Evolutionary conservation across 2,113 vertebrate genomes (phyloP).

Genomic region (Pithys albifrons): DNA sequence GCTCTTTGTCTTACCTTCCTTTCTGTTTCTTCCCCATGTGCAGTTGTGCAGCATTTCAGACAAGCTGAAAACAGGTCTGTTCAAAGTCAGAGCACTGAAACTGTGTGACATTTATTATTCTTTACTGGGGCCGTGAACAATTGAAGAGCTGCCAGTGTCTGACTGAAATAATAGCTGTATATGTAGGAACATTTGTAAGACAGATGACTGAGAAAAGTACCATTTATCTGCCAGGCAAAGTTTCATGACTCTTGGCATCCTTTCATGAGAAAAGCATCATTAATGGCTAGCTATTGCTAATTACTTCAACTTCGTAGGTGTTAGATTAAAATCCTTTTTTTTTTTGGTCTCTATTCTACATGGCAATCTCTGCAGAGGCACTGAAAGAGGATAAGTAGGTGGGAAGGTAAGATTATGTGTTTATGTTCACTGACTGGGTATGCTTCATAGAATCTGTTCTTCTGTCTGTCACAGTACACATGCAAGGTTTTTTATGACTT

Average conservation of each 20-base stretch:
- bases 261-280: background rate
- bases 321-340: background rate
- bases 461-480: background rate
- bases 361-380: background rate
- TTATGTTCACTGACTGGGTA: background rate
- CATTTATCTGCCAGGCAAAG: conserved; percentile 56
- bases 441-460: background rate
- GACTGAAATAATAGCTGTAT: conserved; percentile 74
- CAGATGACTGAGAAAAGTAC: conserved; percentile 56
- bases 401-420: background rate
- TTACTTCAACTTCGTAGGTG: background rate
- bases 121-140: conserved; percentile 67
- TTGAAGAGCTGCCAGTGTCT: conserved; percentile 59
- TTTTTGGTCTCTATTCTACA: background rate
- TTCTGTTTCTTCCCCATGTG: background rate
- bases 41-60: conserved; percentile 24
- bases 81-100: conserved; percentile 36
- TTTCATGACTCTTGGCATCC: conserved; percentile 34
- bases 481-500: background rate
- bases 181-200: conserved; percentile 70
- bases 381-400: background rate
- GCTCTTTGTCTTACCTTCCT: background rate
- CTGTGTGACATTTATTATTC: conserved; percentile 62
- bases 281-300: conserved; percentile 16
- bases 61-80: conserved; percentile 31